Base-by-base conservation (phyloP, 2,888 invertebrate species). In the Sepioteuthis lessoniana region DNA sequence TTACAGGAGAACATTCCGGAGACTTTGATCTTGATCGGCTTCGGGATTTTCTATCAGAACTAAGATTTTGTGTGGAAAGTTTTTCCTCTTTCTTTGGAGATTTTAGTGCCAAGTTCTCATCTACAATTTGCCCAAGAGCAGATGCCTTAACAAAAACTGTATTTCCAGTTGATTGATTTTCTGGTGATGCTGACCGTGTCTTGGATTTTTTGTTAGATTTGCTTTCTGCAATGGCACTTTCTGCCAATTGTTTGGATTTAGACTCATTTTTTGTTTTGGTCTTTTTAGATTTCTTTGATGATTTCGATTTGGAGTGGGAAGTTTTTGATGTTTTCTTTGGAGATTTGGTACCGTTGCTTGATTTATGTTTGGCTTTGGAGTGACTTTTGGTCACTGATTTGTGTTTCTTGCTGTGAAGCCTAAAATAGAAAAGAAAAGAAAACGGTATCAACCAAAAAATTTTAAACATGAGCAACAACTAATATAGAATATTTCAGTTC, bases 181-280 rank as follows among this genome's bases (percentile, higher is more conserved):
- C 76, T 16, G n/a, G 76, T n/a, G 76, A 35, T 16, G 76, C 35
- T n/a, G 76, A 76, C n/a, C 10, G 16, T 10, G n/a, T 76, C 76
- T 19, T n/a, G 35, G 76, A 76, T 76, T 76, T 76, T 76, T 76
- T 76, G 76, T n/a, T 35, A 76, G 76, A 76, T 76, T 76, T 76
- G 76, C n/a, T 76, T 76, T 76, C 76, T 13, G 13, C n/a, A n/a
- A n/a, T n/a, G 35, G 13, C 10, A n/a, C n/a, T 76, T 76, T 76
- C 76, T n/a, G 76, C n/a, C 76, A 76, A 76, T n/a, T n/a, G 35
- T 76, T 76, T 76, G 76, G 76, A 76, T 76, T 76, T 76, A 76
- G 76, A 76, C 10, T 76, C 76, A 0, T n/a, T 76, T 76, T 76
- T 76, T n/a, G 76, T 76, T 76, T 76, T 76, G n/a, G 76, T 35